Conservation (phyloP, 2,797 vertebrate genomes). For the Lagorchestes hirsutus region DNA sequence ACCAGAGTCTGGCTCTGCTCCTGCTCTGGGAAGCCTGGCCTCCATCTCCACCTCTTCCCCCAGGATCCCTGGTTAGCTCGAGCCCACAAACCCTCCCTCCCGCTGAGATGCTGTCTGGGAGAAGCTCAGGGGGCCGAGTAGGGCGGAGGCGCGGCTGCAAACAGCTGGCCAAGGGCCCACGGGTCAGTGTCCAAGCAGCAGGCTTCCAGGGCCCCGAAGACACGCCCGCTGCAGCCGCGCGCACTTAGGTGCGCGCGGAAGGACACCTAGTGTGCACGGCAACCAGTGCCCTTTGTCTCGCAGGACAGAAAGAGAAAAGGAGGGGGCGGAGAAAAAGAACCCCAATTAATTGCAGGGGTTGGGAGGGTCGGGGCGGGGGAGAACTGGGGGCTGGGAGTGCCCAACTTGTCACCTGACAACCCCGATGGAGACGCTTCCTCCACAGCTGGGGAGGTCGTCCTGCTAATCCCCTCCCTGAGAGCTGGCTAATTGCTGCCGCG, state of each 20-base stretch:
- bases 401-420: constrained; percentile 68
- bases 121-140: constrained; percentile 59
- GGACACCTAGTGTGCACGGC: neutral
- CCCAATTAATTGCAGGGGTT: constrained; percentile 62
- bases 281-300: constrained; percentile 64
- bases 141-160: constrained; percentile 57
- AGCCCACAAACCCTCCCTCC: neutral
- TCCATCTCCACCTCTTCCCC: neutral
- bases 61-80: neutral
- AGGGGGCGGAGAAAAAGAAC: constrained; percentile 46
- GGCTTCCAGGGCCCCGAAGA: constrained; percentile 46
- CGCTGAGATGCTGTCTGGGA: constrained; percentile 62
- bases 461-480: constrained; percentile 75
- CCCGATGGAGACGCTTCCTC: neutral
- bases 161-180: neutral
- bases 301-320: neutral
- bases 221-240: constrained; percentile 46
- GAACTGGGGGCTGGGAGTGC: constrained; percentile 32
- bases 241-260: constrained; percentile 30
- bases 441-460: constrained; percentile 63
- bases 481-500: constrained; percentile 80
- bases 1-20: neutral
- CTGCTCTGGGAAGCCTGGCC: neutral
- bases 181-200: neutral
- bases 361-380: constrained; percentile 38